phyloP scores from a whole-genome alignment of 2,113 vertebrate genomes.

The Delphinus delphis region DNA sequence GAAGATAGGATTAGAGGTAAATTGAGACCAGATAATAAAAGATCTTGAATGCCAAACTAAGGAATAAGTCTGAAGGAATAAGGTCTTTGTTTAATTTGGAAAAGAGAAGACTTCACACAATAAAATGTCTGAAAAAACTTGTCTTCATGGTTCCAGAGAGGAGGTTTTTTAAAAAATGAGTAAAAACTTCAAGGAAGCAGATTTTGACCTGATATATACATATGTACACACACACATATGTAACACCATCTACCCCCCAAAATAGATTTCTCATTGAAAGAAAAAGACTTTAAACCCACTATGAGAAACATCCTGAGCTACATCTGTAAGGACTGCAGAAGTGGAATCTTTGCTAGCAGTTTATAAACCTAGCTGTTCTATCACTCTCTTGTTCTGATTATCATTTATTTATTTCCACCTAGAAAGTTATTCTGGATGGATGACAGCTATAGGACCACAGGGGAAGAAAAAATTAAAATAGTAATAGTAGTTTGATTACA shows the following conservation, averaged over 20 bases:
- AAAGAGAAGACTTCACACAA: not conserved
- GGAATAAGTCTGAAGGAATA: not conserved
- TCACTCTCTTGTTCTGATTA: not conserved
- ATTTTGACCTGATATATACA: not conserved
- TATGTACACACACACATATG: not conserved
- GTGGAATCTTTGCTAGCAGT: not conserved
- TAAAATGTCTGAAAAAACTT: not conserved
- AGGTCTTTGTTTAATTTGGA: not conserved
- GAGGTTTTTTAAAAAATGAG: not conserved
- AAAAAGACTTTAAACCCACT: not conserved
- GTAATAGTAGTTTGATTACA: not conserved
- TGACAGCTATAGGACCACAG: not conserved
- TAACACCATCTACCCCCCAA: not conserved
- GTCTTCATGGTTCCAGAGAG: not conserved
- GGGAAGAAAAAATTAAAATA: not conserved
- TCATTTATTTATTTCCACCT: constrained; percentile 7
- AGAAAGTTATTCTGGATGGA: not conserved
- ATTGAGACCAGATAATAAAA: not conserved
- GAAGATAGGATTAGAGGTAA: not conserved
- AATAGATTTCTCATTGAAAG: not conserved
- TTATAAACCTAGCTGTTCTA: not conserved
- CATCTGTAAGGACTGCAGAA: not conserved
- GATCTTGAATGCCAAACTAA: not conserved
- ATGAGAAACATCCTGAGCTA: not conserved
- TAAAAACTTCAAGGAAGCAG: not conserved